Base-by-base conservation (phyloP, 2,888 invertebrate genomes). In the Cecidostiba fungosa region DNA sequence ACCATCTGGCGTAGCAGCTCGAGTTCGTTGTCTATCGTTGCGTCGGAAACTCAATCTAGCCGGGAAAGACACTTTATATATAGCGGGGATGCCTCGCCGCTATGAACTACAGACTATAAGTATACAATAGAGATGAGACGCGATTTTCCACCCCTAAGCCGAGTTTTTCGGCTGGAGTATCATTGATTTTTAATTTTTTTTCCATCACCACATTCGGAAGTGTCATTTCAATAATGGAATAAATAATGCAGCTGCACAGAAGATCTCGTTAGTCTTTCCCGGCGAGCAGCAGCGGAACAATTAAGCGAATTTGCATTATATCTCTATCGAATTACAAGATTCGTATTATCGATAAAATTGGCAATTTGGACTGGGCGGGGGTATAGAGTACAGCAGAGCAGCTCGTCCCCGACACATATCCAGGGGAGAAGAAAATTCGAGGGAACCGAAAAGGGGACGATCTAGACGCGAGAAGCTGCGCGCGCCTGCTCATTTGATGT, bases 241-340 rank as follows among this genome's bases (percentile, higher is more conserved):
- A 50, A 50, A 19, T 19, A 43, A 43, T 43, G 12, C 43, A 43
- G 12, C 43, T 43, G 16, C 14, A 16, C 8, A 6, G 5, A 8
- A 59, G 54, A 23, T 59, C n/a, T 59, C 54, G 54, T 59, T 59
- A 59, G 50, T 62, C 74, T 87, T 82, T 77, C 78, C n/a, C 39
- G 26, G 14, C 54, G 70, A 88, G 88, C n/a, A 90, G 26, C 14
- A 14, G 29, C 29, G 90, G 92, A 93, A 93, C 92, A 93, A 93
- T 93, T 93, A 93, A 92, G 91, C 89, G 89, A 92, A 93, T 93
- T 93, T 93, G 93, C 93, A 93, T 93, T 92, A 91, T 91, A 93
- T 93, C 92, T 93, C 91, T 92, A 93, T 93, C 93, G 90, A 92
- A 92, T 93, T 93, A 92, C 93, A 90, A 92, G 93, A 93, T 93